Percentiles rank a stretch among this genome's conserved stretches.
phyloP scores from a whole-genome alignment of 2,888 invertebrate genomes.

The Pollenia labialis region DNA sequence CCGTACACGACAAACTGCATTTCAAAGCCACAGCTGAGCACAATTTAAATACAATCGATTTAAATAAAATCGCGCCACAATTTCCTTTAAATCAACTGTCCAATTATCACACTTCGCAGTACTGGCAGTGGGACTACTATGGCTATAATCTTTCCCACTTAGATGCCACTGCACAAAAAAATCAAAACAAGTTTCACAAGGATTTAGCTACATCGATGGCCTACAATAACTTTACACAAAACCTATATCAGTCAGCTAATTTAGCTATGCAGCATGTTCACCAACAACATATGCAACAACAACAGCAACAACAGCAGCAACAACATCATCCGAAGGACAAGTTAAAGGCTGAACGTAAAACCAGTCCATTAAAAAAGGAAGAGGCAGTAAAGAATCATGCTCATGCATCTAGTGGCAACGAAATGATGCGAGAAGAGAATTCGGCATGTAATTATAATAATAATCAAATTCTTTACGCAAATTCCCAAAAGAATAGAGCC shows the following conservation, averaged over 20 bases:
- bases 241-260: conserved; percentile 82
- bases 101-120: conserved; percentile 88
- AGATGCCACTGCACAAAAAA: conserved; percentile 86
- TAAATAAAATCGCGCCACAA: conserved; percentile 87
- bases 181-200: conserved; percentile 86
- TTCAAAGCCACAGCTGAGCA: conserved; percentile 78
- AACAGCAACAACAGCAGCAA: conserved; percentile 72
- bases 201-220: conserved; percentile 84
- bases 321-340: conserved; percentile 80
- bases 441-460: conserved; percentile 59
- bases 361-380: conserved; percentile 81
- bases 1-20: conserved; percentile 78
- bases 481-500: conserved; percentile 62
- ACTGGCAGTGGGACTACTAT: conserved; percentile 88
- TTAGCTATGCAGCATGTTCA: conserved; percentile 82
- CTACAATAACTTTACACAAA: conserved; percentile 83
- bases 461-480: conserved; percentile 58
- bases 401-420: conserved; percentile 43
- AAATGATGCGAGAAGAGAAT: conserved; percentile 59
- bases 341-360: conserved; percentile 79
- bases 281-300: conserved; percentile 81
- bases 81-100: conserved; percentile 88
- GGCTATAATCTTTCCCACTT: conserved; percentile 86
- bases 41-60: conserved; percentile 82
- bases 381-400: conserved; percentile 74